Evolutionary conservation across 2,888 invertebrate species (phyloP), one percentile per base, ranked within the genome.

Genomic region (Nudaria mundana): DNA sequence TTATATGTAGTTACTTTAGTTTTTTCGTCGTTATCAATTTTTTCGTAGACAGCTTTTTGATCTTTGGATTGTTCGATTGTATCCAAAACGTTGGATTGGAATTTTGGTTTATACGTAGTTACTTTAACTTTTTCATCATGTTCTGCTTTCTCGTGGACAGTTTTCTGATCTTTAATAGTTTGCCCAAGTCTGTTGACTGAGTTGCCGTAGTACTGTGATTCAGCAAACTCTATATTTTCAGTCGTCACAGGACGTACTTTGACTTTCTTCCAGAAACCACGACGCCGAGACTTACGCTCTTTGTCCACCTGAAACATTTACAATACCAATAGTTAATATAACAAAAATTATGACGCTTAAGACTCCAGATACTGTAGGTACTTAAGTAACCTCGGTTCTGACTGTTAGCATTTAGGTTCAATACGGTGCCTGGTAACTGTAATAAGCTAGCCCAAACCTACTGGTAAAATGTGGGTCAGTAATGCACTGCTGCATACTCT

Each of bases 221-320:
- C 96, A 0, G 95, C 95, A 0, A 92, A 91, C 64, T 95, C 95
- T 34, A 95, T 92, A 14, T 92, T 91, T 71, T 95, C 95, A 3
- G 80, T 66, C 28, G 69, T 65, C 6, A 76, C 78, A 3, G 91
- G 90, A 30, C 90, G 89, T 15, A 92, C 91, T 50, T 93, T 92
- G 0, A 94, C 91, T 51, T 93, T 91, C 61, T 94, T 94, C 92
- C 95, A 94, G 61, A 93, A 92, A 35, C 95, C 94, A 48, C 93
- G 91, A 43, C 93, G 91, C 41, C 90, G 80, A 34, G 66, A 62
- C 48, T 76, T 79, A 40, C 66, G 59, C 15, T 63, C 66, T 29
- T 58, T 57, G 46, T 72, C 71, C 49, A 76, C 75, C 83, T 86
- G 69, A 32, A 75, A 76, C 31, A 28, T 28, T 14, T 14, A 28